Conservation (phyloP, 2,888 invertebrate genomes). For the Agelastica alni region DNA sequence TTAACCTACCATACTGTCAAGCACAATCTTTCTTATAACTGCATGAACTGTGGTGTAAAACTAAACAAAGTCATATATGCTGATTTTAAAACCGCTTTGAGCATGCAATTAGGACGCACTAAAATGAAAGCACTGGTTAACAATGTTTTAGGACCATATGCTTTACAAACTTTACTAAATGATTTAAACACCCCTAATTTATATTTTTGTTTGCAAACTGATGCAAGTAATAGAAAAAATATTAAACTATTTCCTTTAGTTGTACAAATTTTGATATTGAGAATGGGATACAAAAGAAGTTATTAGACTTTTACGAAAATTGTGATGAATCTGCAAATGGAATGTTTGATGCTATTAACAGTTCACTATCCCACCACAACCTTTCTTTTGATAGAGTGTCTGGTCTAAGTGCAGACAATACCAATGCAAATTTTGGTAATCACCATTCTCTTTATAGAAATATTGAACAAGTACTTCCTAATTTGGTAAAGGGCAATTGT, state of each 20-base stretch:
- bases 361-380: background rate
- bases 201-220: conserved; percentile 19
- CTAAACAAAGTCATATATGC: conserved; percentile 19
- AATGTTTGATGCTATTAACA: conserved; percentile 32
- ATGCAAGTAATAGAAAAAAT: conserved; percentile 39
- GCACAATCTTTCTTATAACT: conserved; percentile 44
- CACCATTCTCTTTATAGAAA: conserved; percentile 33
- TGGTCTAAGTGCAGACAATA: conserved; percentile 47
- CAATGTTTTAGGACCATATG: conserved; percentile 10
- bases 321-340: too few relatives aligned
- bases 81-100: conserved; percentile 17
- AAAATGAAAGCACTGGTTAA: conserved; percentile 25
- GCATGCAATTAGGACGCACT: conserved; percentile 5
- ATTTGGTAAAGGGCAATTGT: too few relatives aligned
- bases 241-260: conserved; percentile 34
- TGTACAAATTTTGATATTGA: conserved; percentile 31
- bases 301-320: conserved; percentile 37
- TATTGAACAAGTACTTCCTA: too few relatives aligned
- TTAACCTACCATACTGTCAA: conserved; percentile 42
- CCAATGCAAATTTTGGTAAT: conserved; percentile 45
- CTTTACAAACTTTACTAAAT: conserved; percentile 18
- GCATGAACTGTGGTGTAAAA: conserved; percentile 36
- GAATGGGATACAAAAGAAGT: conserved; percentile 32
- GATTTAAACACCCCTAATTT: conserved; percentile 12
- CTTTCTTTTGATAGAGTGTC: conserved; percentile 32